Percentiles rank a stretch among this genome's conserved stretches.
Evolutionary conservation across 2,797 vertebrate species (phyloP).

Genomic region (Pseudotriccus pelzelni): DNA sequence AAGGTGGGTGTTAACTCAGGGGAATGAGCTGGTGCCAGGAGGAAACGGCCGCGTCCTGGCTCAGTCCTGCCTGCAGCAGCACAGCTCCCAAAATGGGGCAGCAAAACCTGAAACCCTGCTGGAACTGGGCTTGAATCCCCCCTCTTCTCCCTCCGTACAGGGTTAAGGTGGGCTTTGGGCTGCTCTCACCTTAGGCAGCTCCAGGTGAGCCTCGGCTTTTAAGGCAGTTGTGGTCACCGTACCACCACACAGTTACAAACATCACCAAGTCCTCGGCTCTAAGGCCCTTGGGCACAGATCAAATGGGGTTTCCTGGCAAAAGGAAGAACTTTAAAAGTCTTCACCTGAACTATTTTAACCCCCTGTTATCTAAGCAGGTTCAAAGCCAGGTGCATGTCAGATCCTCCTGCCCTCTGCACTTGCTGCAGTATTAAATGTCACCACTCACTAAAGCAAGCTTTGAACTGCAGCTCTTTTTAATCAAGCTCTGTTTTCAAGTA

Average conservation of each 20-base stretch:
- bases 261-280: background rate
- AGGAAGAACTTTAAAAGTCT: background rate
- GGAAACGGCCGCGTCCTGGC: background rate
- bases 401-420: conserved; percentile 36
- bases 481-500: conserved; percentile 63
- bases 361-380: background rate
- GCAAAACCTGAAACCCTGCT: background rate
- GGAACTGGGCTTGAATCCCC: background rate
- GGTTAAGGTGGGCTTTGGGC: background rate
- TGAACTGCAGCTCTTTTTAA: conserved; percentile 58
- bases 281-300: background rate
- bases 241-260: background rate
- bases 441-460: background rate
- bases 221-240: background rate
- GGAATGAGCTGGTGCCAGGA: conserved; percentile 9
- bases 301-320: background rate
- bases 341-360: background rate
- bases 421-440: conserved; percentile 53
- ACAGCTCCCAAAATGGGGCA: background rate
- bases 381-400: conserved; percentile 34
- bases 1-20: conserved; percentile 57
- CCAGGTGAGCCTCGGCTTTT: background rate
- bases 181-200: background rate
- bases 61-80: background rate
- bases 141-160: background rate